Conservation (phyloP, 2,888 invertebrate genomes). For the Galerucella pusilla region DNA sequence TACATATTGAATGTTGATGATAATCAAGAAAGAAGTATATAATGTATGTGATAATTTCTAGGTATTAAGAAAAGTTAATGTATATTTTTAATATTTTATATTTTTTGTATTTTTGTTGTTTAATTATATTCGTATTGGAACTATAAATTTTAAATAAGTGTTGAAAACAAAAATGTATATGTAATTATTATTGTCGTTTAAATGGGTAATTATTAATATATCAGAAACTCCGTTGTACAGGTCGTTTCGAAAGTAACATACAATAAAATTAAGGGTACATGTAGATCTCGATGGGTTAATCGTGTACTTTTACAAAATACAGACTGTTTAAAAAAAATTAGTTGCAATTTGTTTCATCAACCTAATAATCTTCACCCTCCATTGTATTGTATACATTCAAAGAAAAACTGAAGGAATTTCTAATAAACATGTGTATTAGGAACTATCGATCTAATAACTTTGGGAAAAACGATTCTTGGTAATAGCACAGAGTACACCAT, state of each 20-base stretch:
- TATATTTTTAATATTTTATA: conserved; percentile 48
- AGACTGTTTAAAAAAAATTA: conserved; percentile 4
- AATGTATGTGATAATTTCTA: conserved; percentile 53
- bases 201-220: conserved; percentile 30
- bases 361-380: background rate
- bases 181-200: conserved; percentile 34
- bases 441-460: no score
- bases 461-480: no score
- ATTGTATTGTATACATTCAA: no score
- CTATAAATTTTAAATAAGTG: conserved; percentile 39
- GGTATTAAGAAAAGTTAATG: conserved; percentile 48
- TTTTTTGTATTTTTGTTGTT: conserved; percentile 48
- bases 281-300: conserved; percentile 1
- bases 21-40: conserved; percentile 44
- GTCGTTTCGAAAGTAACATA: background rate
- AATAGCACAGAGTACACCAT: no score
- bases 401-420: no score
- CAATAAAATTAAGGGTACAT: conserved; percentile 1
- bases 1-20: conserved; percentile 38
- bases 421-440: no score
- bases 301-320: conserved; percentile 4
- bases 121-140: conserved; percentile 44
- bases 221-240: background rate
- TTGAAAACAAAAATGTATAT: conserved; percentile 25
- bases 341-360: background rate